Evolutionary conservation across 2,797 vertebrate genomes (phyloP).

Genomic region (Sebastes nivosus): DNA sequence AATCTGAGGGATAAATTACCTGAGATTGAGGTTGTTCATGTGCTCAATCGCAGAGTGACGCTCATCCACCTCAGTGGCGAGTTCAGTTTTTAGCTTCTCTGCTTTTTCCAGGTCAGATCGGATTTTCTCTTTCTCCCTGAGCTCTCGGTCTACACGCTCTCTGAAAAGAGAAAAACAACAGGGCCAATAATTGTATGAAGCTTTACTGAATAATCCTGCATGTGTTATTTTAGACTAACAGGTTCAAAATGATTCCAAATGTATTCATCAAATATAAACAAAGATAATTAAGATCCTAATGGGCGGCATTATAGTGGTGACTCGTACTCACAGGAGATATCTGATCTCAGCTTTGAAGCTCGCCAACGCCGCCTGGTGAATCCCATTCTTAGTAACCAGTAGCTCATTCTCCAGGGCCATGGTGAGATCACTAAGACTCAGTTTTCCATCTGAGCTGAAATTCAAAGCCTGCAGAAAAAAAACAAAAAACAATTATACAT

Average conservation of each 20-base stretch:
- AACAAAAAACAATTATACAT: neutral
- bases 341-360: slow-evolving; percentile 96
- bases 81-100: slow-evolving; percentile 90
- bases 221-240: neutral
- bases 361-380: slow-evolving; percentile 91
- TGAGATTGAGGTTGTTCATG: slow-evolving; percentile 82
- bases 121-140: slow-evolving; percentile 93
- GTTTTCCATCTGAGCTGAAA: slow-evolving; percentile 89
- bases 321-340: slow-evolving; percentile 89
- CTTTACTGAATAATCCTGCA: neutral
- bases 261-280: neutral
- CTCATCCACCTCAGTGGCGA: slow-evolving; percentile 94
- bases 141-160: slow-evolving; percentile 88
- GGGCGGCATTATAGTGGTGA: neutral
- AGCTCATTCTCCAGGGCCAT: slow-evolving; percentile 94
- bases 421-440: slow-evolving; percentile 91
- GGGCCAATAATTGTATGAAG: neutral
- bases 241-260: neutral
- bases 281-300: neutral
- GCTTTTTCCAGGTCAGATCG: slow-evolving; percentile 90
- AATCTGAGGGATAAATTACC: slow-evolving; percentile 28
- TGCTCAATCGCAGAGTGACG: slow-evolving; percentile 92
- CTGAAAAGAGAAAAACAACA: slow-evolving; percentile 66
- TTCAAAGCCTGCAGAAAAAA: slow-evolving; percentile 87
- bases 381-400: slow-evolving; percentile 89